A percentile compares a stretch with the other conserved stretches of the same genome.
Conservation (phyloP, 2,797 vertebrate genomes). For the Emydoidea blandingii region DNA sequence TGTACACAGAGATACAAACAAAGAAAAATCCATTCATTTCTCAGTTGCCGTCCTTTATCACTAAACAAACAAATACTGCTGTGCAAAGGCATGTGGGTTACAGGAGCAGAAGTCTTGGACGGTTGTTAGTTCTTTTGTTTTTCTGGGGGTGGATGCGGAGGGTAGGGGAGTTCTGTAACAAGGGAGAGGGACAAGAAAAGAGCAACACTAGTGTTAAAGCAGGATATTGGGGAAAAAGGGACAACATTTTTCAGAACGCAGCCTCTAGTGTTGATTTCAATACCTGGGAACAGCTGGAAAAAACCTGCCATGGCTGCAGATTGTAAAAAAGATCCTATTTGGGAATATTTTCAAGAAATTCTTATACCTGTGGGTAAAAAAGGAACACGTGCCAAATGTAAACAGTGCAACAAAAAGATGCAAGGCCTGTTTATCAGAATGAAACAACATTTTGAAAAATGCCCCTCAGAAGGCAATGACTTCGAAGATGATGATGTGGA, state of each 20-base stretch:
- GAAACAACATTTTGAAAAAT: too few species aligned
- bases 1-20: too few species aligned
- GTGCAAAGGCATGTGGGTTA: too few species aligned
- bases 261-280: too few species aligned
- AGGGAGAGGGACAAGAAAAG: neutral
- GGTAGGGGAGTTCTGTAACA: too few species aligned
- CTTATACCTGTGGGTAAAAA: neutral
- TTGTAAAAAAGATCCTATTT: too few species aligned
- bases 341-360: neutral
- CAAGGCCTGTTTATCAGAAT: neutral
- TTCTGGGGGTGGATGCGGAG: too few species aligned
- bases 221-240: neutral
- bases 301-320: neutral
- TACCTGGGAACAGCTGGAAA: neutral
- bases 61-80: neutral
- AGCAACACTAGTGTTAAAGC: neutral
- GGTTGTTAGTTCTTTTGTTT: too few species aligned
- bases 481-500: too few species aligned
- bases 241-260: neutral
- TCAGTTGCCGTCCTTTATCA: neutral
- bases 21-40: too few species aligned
- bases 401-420: neutral
- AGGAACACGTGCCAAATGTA: neutral
- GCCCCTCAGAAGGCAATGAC: too few species aligned
- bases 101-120: too few species aligned